Base-by-base conservation (phyloP, 2,888 invertebrate species). In the Archips crataeganus region DNA sequence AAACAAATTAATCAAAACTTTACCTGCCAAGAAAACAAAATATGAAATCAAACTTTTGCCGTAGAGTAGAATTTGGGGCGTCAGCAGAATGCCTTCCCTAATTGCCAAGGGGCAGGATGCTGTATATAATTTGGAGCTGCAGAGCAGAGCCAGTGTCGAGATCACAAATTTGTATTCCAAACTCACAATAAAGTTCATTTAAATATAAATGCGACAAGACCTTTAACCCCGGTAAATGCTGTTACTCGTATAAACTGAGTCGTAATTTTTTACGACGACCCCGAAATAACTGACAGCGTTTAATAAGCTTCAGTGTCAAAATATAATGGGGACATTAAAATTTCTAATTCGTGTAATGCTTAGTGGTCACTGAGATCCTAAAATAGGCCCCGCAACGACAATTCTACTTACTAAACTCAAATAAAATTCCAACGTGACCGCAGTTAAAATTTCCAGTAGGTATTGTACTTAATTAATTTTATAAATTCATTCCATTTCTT, bases 161-260 rank as follows among this genome's bases (percentile, higher is more conserved):
- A 88, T 90, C 90, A 85, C 90, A 90, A 91, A 91, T 91, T 91
- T 90, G 91, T 92, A 91, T 92, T 92, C 91, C 87, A 83, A 84
- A 79, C 88, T 90, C 90, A 90, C 88, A 91, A 91, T 90, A 88
- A 90, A 89, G 86, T 89, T 90, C 86, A 92, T 92, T 92, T 92
- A 91, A 91, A 92, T 92, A 91, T 91, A 92, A 91, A 91, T 90
- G 90, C 88, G 90, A 90, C 90, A 89, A 88, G 89, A 87, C 87
- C 89, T 88, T 86, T 86, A 70, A 84, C 84, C 86, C 85, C 81
- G 82, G 90, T 88, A 87, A 90, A 88, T 83, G 90, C 81, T 89
- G 88, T 87, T 86, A 85, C 84, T 88, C 81, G 85, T 84, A 87
- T 88, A 86, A 88, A 88, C 83, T 82, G 80, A 77, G 84, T 85